Conservation (phyloP, 1,140 invertebrate genomes). For the Chironomus tepperi region DNA sequence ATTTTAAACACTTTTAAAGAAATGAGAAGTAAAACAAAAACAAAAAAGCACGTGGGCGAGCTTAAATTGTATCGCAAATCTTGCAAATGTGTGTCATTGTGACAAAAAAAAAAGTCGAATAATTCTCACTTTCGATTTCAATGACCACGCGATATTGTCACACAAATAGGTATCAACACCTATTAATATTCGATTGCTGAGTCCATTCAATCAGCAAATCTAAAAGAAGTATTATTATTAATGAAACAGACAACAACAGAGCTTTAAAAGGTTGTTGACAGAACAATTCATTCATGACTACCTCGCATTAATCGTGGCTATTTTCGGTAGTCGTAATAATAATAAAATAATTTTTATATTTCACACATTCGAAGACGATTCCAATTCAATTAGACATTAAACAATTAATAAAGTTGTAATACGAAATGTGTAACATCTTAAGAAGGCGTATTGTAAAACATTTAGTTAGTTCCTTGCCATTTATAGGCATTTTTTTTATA, state of each 20-base stretch:
- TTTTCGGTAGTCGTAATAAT: background rate
- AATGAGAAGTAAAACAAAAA: background rate
- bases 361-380: background rate
- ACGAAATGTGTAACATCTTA: background rate
- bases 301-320: background rate
- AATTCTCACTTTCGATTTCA: slow-evolving; percentile 21
- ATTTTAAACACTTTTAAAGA: background rate
- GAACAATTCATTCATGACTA: background rate
- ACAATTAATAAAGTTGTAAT: slow-evolving; percentile 15
- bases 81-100: slow-evolving; percentile 1
- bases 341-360: background rate
- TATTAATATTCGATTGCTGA: background rate
- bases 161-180: background rate
- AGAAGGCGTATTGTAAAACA: background rate
- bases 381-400: background rate
- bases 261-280: background rate
- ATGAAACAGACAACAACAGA: background rate
- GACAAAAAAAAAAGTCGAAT: background rate
- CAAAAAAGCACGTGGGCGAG: no score
- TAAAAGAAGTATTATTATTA: background rate
- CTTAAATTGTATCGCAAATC: no score
- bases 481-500: background rate
- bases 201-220: background rate
- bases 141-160: background rate
- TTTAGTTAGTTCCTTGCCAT: background rate